These are phyloP conservation scores for Heliconius charithonia DNA, from an alignment of 2,888 invertebrate species.

Conservation along the genomic window DNA sequence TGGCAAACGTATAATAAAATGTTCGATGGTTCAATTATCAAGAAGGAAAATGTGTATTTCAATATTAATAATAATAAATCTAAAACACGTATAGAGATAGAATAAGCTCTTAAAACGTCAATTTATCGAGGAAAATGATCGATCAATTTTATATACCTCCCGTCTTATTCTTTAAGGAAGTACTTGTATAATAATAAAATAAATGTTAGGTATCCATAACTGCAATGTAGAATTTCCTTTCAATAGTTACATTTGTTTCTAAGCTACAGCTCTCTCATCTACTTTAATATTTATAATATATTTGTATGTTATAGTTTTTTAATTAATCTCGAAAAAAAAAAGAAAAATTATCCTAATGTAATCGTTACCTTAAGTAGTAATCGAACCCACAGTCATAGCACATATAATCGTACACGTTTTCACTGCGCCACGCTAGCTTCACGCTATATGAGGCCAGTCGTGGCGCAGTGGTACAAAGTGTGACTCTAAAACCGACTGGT, in stretches of 20 bases:
- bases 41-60: background rate
- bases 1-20: background rate
- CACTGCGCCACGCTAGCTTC: no score
- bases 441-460: no score
- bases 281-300: no score
- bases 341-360: no score
- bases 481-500: no score
- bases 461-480: no score
- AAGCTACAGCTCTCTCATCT: background rate
- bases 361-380: no score
- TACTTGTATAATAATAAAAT: background rate
- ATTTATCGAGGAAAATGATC: constrained; percentile 8
- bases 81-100: background rate
- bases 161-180: background rate
- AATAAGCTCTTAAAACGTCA: background rate
- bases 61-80: background rate
- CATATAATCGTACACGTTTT: no score
- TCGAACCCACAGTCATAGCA: no score
- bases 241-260: background rate
- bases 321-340: no score
- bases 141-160: background rate
- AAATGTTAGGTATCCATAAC: background rate
- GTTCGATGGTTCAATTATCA: background rate
- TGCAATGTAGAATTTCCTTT: background rate
- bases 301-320: no score